Base-by-base conservation (phyloP, 2,888 invertebrate species). In the Dicycla oo region DNA sequence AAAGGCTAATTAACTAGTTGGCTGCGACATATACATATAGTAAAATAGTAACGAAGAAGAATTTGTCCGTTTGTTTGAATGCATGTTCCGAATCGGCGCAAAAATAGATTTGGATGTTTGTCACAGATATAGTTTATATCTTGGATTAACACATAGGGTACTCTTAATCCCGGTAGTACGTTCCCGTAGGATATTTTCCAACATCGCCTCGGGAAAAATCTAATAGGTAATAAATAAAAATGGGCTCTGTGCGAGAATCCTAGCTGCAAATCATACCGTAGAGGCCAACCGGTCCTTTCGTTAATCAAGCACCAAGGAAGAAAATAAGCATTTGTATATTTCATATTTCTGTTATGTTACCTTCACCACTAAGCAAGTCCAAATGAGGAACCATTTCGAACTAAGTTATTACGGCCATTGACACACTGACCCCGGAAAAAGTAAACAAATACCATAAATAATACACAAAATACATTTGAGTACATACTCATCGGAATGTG, bases 391-490 rank as follows among this genome's bases (percentile, higher is more conserved):
- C 23, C 47, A 53, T 65, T 56, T 15, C 23, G 8, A 43, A 13
- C 23, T 40, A 47, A 30, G 20, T 66, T 75, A 75, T 57, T 62
- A 51, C 23, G 18, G 10, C n/a, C 10, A 74, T 82, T 56, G 80
- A 60, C 75, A 83, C 66, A 80, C 69, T 83, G 80, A 80, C 69
- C 83, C 20, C 20, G 54, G 40, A 23, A 61, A 66, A 64, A 58
- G 57, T 60, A 82, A 69, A 68, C 65, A 79, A 53, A 78, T 47
- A 11, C 26, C 10, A 74, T 80, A 74, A 80, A 80, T 80, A 80
- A 62, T 43, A 62, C n/a, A 54, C 40, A 63, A 63, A 78, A 74
- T 66, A 64, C 65, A 58, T 58, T 61, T 45, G 18, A 67, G 63
- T 58, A 69, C 34, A 70, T 47, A 40, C 51, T 45, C 26, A 54